A percentile compares a stretch with the other conserved stretches of the same genome.
Conservation (phyloP, 2,888 invertebrate genomes). For the Netelia melanura region DNA sequence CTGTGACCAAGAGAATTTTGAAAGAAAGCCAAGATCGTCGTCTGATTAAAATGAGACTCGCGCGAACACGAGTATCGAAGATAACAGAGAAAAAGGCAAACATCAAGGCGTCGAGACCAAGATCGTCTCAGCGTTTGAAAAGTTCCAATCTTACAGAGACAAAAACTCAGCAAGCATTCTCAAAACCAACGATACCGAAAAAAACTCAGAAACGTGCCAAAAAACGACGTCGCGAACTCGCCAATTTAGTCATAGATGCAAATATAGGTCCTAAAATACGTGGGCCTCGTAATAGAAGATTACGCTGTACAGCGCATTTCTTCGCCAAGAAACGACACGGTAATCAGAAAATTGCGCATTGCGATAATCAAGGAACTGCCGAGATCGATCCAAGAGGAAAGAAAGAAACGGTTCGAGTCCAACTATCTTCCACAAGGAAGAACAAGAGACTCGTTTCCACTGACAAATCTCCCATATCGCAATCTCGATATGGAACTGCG, state of each 20-base stretch:
- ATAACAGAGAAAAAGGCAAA: constrained; percentile 48
- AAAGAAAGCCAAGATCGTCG: constrained; percentile 55
- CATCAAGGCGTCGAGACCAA: constrained; percentile 24
- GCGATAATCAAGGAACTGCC: background rate
- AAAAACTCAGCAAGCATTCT: constrained; percentile 58
- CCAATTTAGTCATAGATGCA: constrained; percentile 80
- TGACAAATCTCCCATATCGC: constrained; percentile 30
- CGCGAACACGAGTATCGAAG: constrained; percentile 60
- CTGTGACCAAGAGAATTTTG: constrained; percentile 17
- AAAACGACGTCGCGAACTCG: constrained; percentile 78
- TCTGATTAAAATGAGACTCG: constrained; percentile 56
- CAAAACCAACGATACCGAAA: constrained; percentile 65
- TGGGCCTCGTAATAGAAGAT: constrained; percentile 74
- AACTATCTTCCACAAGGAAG: constrained; percentile 56
- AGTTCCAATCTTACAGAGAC: constrained; percentile 22
- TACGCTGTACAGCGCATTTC: constrained; percentile 69
- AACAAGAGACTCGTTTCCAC: constrained; percentile 36
- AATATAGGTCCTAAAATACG: constrained; percentile 78
- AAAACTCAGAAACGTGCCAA: constrained; percentile 65
- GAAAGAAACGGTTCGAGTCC: constrained; percentile 37
- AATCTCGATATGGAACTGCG: constrained; percentile 30
- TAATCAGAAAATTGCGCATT: constrained; percentile 5
- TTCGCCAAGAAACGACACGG: constrained; percentile 60
- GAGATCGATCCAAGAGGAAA: background rate
- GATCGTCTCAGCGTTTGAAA: constrained; percentile 33